Base-by-base conservation (phyloP, 1,140 invertebrate genomes). In the Bombus sibiricus region DNA sequence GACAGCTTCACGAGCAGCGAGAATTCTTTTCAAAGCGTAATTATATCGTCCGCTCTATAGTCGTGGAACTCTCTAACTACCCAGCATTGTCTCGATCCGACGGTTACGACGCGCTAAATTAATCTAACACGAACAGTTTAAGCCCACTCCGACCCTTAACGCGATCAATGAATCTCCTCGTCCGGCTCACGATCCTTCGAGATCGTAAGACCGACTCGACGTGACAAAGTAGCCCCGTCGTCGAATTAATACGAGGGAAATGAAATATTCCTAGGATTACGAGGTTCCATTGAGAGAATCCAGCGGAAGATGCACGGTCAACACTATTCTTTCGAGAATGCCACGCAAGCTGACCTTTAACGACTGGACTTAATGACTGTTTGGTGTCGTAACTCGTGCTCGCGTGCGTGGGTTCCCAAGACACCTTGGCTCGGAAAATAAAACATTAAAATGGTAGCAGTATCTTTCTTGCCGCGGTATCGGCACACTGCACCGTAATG, bases 271-370 rank as follows among this genome's bases (percentile, higher is more conserved):
- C 57, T 66, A 34, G 6, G 41, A 66, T 74, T 32, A 41, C 62
- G 74, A 34, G 53, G 28, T 25, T n/a, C 39, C 64, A 59, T 83
- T 77, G 41, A 83, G 74, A 9, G 47, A 53, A 53, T 53, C 18
- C 47, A 53, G 18, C 47, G 18, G 47, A 53, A 22, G 47, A 57
- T 47, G 22, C n/a, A 22, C 25, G 53, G 28, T 53, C 18, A 22
- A 22, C 47, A 15, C 25, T 39, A 41, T 53, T 85, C 76, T 64
- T 71, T 47, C 37, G 74, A 64, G 81, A 41, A 83, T 34, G 74
- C 28, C 82, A 59, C 73, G 83, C 83, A n/a, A 62, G 68, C 75
- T 43, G 68, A 68, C 68, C 75, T 76, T 80, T 79, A 79, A 64
- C 39, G 47, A n/a, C 25, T 5, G 5, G 47, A 72, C 82, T 71